Evolutionary conservation across 2,113 vertebrate species (phyloP).

Genomic region (Trachemys scripta): DNA sequence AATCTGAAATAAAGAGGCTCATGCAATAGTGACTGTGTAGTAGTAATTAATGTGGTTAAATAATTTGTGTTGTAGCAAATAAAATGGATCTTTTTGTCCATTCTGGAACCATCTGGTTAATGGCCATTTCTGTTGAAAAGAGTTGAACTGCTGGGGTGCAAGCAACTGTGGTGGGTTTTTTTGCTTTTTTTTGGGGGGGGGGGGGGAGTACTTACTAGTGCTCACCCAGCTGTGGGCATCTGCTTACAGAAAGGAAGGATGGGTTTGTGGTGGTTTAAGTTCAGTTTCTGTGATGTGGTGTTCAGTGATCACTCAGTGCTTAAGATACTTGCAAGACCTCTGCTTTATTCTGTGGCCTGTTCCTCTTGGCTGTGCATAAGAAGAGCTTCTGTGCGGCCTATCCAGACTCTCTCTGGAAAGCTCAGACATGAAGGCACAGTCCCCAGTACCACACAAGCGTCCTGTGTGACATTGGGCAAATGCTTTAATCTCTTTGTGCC

Average conservation of each 20-base stretch:
- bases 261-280: not conserved
- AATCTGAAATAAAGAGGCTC: not conserved
- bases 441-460: not conserved
- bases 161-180: not conserved
- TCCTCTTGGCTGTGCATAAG: not conserved
- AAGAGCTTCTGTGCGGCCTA: not conserved
- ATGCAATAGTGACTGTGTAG: not conserved
- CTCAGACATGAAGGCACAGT: not conserved
- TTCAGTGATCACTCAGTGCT: not conserved
- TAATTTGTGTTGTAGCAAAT: not conserved
- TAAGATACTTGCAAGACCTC: not conserved
- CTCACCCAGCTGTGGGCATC: not conserved
- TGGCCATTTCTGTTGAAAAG: not conserved
- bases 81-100: not conserved
- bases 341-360: not conserved
- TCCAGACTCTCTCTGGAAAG: not conserved
- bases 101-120: not conserved
- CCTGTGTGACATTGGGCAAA: not conserved
- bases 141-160: not conserved
- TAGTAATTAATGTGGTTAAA: not conserved
- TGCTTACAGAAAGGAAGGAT: not conserved
- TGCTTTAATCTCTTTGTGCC: not conserved
- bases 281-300: not conserved
- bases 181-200: not conserved
- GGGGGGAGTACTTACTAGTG: not conserved